A percentile compares a stretch with the other conserved stretches of the same genome.
These are phyloP conservation scores for Drosophila takahashii DNA, from an alignment of 1,140 invertebrate species.

Conservation along the genomic window DNA sequence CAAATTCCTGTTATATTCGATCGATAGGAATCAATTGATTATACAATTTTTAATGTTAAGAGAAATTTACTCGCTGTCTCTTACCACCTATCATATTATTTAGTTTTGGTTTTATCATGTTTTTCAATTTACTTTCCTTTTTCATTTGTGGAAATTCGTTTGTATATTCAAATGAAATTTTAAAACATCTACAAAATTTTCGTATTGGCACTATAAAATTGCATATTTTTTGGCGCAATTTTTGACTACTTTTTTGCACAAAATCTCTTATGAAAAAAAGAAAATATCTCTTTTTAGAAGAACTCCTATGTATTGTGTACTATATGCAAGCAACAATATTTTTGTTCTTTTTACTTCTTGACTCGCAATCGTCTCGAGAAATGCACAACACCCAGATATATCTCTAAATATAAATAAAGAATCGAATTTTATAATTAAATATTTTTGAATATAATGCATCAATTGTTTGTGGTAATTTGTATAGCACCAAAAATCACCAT, in stretches of 20 bases:
- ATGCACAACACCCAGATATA: slow-evolving; percentile 49
- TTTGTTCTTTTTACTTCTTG: slow-evolving; percentile 65
- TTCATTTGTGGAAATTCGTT: slow-evolving; percentile 7
- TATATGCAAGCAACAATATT: slow-evolving; percentile 58
- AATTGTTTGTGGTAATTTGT: slow-evolving; percentile 84
- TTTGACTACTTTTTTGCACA: slow-evolving; percentile 83
- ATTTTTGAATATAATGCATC: slow-evolving; percentile 78
- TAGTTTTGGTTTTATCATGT: not conserved
- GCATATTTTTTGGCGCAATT: slow-evolving; percentile 85
- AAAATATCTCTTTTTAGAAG: slow-evolving; percentile 64
- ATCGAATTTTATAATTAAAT: slow-evolving; percentile 61
- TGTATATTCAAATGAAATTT: slow-evolving; percentile 29
- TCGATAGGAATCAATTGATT: not conserved
- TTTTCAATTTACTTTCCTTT: slow-evolving; percentile 7
- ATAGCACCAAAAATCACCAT: slow-evolving; percentile 69
- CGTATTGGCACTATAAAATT: slow-evolving; percentile 80
- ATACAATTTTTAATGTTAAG: not conserved
- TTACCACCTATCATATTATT: not conserved
- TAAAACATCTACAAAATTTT: slow-evolving; percentile 45
- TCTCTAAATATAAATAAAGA: slow-evolving; percentile 27
- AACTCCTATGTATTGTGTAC: slow-evolving; percentile 75
- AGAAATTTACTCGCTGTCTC: not conserved
- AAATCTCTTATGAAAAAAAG: slow-evolving; percentile 62
- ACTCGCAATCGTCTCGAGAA: slow-evolving; percentile 44
- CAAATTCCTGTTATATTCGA: not conserved